These are phyloP conservation scores for Aphis craccivora DNA, from an alignment of 1,140 invertebrate species.

Conservation along the genomic window DNA sequence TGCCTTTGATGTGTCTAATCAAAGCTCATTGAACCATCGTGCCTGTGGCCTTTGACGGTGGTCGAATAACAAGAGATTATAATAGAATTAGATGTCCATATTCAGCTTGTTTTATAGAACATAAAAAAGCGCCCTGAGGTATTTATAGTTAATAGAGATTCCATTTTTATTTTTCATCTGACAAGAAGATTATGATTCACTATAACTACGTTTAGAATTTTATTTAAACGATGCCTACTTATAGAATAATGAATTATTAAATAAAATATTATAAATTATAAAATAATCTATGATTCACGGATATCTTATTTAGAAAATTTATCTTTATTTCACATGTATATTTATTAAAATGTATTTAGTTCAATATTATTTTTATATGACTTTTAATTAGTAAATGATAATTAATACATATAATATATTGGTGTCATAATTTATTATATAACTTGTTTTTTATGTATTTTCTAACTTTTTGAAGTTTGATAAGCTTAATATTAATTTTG, in stretches of 20 bases:
- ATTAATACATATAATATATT: too few species aligned
- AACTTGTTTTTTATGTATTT: too few species aligned
- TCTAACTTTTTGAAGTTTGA: too few species aligned
- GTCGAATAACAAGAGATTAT: constrained; percentile 54
- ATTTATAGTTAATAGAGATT: constrained; percentile 13
- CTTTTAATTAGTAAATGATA: too few species aligned
- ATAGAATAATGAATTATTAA: not conserved
- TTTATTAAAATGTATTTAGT: not conserved
- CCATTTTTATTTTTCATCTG: constrained; percentile 8
- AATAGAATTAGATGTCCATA: constrained; percentile 48
- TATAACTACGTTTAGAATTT: not conserved
- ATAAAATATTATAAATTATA: too few species aligned
- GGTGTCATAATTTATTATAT: too few species aligned
- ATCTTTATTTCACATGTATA: not conserved
- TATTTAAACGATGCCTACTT: not conserved
- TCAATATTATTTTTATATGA: too few species aligned
- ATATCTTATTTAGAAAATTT: not conserved
- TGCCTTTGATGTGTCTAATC: constrained; percentile 56
- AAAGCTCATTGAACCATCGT: constrained; percentile 44
- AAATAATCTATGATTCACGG: not conserved
- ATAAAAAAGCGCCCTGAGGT: not conserved
- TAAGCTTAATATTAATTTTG: too few species aligned
- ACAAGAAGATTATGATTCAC: constrained; percentile 3
- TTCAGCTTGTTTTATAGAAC: constrained; percentile 21
- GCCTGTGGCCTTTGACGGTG: constrained; percentile 51